Evolutionary conservation across 2,888 invertebrate species (phyloP).

Genomic region (Drosophila borborema): DNA sequence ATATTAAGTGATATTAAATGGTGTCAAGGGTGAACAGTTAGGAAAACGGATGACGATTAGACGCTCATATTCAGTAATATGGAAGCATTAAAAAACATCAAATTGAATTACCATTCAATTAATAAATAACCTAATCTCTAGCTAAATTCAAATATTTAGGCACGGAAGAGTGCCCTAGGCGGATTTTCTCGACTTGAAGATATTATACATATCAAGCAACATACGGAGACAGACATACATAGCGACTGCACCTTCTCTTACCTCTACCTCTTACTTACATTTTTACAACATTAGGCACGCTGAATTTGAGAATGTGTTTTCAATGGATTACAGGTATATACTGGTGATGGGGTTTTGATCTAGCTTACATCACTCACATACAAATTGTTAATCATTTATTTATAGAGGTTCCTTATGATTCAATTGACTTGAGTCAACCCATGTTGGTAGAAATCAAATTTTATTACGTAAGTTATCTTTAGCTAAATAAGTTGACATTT

Average conservation of each 20-base stretch:
- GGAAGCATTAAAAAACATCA: slow-evolving; percentile 38
- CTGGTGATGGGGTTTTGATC: not conserved
- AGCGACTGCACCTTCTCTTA: no score
- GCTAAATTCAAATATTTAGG: not conserved
- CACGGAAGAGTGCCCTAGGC: not conserved
- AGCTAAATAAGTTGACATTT: no score
- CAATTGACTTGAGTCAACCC: not conserved
- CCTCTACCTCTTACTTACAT: not conserved
- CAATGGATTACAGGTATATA: no score
- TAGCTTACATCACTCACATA: not conserved
- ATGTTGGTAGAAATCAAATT: not conserved
- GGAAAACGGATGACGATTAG: slow-evolving; percentile 51
- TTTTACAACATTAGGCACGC: no score
- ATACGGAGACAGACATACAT: no score
- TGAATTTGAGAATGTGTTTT: no score
- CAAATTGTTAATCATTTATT: not conserved
- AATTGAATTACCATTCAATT: slow-evolving; percentile 25
- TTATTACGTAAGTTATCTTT: no score
- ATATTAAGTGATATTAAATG: slow-evolving; percentile 8
- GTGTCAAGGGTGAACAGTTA: slow-evolving; percentile 23
- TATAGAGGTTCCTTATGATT: not conserved
- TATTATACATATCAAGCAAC: no score
- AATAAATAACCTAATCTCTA: not conserved
- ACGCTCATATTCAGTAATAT: not conserved
- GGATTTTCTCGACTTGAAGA: no score